Evolutionary conservation across 2,113 vertebrate genomes (phyloP).

Genomic region (Hipposideros armiger): DNA sequence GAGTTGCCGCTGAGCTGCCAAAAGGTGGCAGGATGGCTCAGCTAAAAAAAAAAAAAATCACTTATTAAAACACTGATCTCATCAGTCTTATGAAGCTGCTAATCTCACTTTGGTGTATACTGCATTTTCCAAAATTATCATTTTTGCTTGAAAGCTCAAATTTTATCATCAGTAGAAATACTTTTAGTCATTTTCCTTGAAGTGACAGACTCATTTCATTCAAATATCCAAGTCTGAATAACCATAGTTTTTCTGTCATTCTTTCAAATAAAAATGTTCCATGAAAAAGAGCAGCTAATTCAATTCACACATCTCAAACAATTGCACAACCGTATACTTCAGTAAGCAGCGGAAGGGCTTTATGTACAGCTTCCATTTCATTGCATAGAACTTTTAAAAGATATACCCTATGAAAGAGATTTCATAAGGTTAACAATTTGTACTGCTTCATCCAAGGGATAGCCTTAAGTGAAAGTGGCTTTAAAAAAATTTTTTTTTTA

Average conservation of each 20-base stretch:
- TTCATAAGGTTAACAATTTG: neutral
- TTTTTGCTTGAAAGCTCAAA: conserved; percentile 8
- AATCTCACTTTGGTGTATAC: neutral
- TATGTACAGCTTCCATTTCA: neutral
- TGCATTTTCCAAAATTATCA: neutral
- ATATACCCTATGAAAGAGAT: neutral
- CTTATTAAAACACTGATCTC: conserved; percentile 1
- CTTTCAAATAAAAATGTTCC: neutral
- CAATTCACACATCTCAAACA: neutral
- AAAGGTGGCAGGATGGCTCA: too few relatives aligned
- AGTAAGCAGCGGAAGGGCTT: neutral
- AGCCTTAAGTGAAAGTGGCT: neutral
- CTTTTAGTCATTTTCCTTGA: neutral
- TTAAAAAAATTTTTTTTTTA: neutral
- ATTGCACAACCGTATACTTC: neutral
- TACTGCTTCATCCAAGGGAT: neutral
- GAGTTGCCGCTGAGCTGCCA: too few relatives aligned
- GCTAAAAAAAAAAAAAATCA: too few relatives aligned
- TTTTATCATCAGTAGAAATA: neutral
- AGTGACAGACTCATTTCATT: neutral
- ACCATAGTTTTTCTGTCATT: neutral
- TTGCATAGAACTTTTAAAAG: neutral
- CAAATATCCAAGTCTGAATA: conserved; percentile 35
- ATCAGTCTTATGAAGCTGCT: neutral
- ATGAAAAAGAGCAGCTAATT: neutral